A percentile compares a stretch with the other conserved stretches of the same genome.
These are phyloP conservation scores for Brachyistius frenatus DNA, from an alignment of 2,113 vertebrate species.

Conservation along the genomic window DNA sequence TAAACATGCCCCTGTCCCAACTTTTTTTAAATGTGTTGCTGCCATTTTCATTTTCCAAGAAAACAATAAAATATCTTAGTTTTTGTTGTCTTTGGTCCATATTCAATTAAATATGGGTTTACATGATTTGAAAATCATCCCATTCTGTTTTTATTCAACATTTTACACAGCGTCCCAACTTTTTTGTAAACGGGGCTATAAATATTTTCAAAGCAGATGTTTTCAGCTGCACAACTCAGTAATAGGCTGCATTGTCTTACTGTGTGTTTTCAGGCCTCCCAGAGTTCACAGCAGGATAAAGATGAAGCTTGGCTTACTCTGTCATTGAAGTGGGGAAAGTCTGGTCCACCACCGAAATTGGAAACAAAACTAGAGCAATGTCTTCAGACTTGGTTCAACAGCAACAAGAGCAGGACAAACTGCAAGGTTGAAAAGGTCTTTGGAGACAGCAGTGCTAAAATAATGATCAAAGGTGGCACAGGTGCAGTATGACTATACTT, in stretches of 20 bases:
- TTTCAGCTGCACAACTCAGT: too few species aligned
- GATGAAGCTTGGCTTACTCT: constrained; percentile 5
- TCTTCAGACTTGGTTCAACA: constrained; percentile 65
- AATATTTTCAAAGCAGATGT: too few species aligned
- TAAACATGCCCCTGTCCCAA: too few species aligned
- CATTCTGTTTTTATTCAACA: too few species aligned
- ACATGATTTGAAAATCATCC: too few species aligned
- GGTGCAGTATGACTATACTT: constrained; percentile 42
- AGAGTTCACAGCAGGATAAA: neutral
- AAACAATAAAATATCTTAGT: too few species aligned
- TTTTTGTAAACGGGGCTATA: too few species aligned
- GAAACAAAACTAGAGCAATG: accelerated
- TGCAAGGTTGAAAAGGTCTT: accelerated
- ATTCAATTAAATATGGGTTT: too few species aligned
- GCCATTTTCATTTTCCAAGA: too few species aligned
- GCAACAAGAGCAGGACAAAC: accelerated
- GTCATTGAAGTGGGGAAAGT: constrained; percentile 21
- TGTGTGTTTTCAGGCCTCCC: neutral
- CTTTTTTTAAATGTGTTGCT: too few species aligned
- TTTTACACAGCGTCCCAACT: too few species aligned
- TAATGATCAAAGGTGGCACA: constrained; percentile 46
- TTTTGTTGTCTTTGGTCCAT: too few species aligned
- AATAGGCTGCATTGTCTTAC: neutral
- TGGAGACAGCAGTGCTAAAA: neutral
- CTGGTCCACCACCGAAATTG: accelerated